These are phyloP conservation scores for Drosophila hamatofila DNA, from an alignment of 2,888 invertebrate species.

Conservation along the genomic window DNA sequence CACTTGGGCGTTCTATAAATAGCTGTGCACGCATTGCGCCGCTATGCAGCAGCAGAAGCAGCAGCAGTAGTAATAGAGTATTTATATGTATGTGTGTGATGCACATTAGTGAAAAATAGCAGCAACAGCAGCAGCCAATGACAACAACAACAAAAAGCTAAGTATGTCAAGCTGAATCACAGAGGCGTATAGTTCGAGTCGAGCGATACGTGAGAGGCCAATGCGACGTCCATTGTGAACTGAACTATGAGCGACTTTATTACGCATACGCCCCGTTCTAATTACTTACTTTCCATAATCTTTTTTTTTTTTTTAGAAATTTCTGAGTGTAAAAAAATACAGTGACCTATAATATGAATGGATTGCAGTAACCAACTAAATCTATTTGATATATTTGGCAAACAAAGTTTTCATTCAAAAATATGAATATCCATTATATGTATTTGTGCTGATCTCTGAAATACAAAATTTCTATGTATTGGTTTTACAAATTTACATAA, in stretches of 20 bases:
- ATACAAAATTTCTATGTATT: neutral
- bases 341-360: neutral
- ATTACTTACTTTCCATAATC: constrained; percentile 7
- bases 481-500: neutral
- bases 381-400: constrained; percentile 3
- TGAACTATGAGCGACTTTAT: constrained; percentile 25
- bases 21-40: constrained; percentile 63
- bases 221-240: constrained; percentile 14
- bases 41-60: constrained; percentile 47
- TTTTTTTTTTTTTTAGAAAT: neutral
- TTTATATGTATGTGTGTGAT: constrained; percentile 25
- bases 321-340: neutral
- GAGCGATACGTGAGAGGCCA: constrained; percentile 23
- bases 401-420: too few species aligned
- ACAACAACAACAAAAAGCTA: constrained; percentile 53
- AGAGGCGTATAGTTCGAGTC: constrained; percentile 61
- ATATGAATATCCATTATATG: too few species aligned
- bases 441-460: neutral
- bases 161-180: constrained; percentile 73
- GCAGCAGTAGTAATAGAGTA: constrained; percentile 29
- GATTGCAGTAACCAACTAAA: neutral
- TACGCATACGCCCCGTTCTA: constrained; percentile 46
- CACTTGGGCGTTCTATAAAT: constrained; percentile 58
- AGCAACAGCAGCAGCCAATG: constrained; percentile 56
- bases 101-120: constrained; percentile 36